Percentiles rank a stretch among this genome's conserved stretches.
Evolutionary conservation across 2,888 invertebrate genomes (phyloP).

Genomic region (Idaea straminata): DNA sequence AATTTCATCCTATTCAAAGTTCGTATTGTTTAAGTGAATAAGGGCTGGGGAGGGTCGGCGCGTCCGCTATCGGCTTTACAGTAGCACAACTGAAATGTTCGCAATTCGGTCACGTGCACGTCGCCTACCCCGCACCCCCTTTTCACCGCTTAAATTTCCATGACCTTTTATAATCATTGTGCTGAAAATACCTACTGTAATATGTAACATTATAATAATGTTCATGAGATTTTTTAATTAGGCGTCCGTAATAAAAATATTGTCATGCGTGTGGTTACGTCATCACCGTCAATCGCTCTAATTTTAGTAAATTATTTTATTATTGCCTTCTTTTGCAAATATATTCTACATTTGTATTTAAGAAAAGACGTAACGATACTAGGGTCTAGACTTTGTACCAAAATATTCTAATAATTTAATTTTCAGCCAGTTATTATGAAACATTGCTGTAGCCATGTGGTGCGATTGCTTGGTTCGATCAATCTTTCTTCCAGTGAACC

Average conservation of each 20-base stretch:
- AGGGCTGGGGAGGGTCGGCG: neutral
- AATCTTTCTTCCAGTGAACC: too few relatives aligned
- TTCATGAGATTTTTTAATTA: neutral
- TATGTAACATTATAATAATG: neutral
- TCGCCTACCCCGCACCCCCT: neutral
- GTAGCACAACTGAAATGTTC: slow-evolving; percentile 1
- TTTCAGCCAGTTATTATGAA: too few relatives aligned
- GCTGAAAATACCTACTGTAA: neutral
- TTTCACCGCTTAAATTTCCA: neutral
- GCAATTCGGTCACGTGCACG: neutral
- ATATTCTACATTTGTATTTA: too few relatives aligned
- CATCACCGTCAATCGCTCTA: too few relatives aligned
- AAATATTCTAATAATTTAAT: too few relatives aligned
- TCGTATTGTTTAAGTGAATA: neutral
- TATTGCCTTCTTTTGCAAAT: too few relatives aligned
- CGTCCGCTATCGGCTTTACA: neutral
- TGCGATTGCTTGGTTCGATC: too few relatives aligned
- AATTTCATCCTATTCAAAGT: neutral
- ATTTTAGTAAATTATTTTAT: too few relatives aligned
- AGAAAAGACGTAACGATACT: too few relatives aligned
- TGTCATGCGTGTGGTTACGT: neutral
- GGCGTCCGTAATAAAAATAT: neutral
- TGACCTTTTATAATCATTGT: neutral
- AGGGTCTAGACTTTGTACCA: too few relatives aligned
- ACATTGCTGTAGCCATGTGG: too few relatives aligned